Base-by-base conservation (phyloP, 2,113 vertebrate species). In the Cyprinus carpio region DNA sequence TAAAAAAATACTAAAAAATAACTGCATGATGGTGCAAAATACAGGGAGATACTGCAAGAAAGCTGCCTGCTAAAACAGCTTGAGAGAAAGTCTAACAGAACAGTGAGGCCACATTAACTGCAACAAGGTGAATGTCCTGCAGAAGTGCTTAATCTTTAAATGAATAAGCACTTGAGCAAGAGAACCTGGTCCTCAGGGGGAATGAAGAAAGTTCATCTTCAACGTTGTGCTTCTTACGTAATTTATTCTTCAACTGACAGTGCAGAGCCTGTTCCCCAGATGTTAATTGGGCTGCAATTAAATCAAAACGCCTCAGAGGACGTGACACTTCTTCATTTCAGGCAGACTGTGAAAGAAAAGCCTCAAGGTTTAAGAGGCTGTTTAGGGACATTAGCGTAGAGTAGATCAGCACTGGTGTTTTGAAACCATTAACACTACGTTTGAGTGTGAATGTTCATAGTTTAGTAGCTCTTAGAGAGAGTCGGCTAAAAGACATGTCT, bases 251-350 rank as follows among this genome's bases (percentile, higher is more conserved):
- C 40, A 49, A 49, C 72, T 75, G 72, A 49, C 20, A 27, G 72
- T 29, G 4, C 74, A 58, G 76, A 78, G 54, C 10, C 7, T 78
- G 27, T 58, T 78, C 51, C 76, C 18, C 27, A 37, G 51, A 56
- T 56, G 54, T 58, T 56, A 20, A 58, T 78, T 58, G 29, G 20
- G 18, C 51, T 37, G 76, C 54, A 46, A 75, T 75, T 75, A 75
- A 75, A 75, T 27, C 43, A 46, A 75, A 75, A 49, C 3, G 40
- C 72, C 72, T 75, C 72, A 0, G n/a, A 58, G 76, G 76, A 58
- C 27, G 18, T 34, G 51, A 60, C 54, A 58, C 27, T 20, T 78
- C 76, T 31, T 58, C 75, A 58, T 7, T 77, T 54, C n/a, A 46
- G 72, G 25, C 51, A 58, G 27, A 78, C 74, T 54, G 43, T 58